Conservation (phyloP, 2,113 vertebrate species). For the Rissa tridactyla region DNA sequence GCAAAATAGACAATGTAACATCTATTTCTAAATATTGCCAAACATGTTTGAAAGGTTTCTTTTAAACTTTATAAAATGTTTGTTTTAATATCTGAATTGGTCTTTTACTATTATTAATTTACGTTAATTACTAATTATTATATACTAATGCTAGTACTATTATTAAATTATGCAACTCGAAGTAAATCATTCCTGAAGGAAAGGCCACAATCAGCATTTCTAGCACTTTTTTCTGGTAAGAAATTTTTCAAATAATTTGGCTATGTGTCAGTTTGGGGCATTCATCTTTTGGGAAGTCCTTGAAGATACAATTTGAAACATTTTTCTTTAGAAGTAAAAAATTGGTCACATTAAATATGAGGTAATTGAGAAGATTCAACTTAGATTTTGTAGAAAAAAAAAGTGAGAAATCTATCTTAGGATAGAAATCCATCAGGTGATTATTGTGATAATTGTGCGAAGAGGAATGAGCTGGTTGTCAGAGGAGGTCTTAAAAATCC, state of each 20-base stretch:
- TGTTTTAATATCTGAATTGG: not conserved
- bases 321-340: slow-evolving; percentile 15
- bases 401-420: not conserved
- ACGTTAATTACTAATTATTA: not conserved
- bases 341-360: not conserved
- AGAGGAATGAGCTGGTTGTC: not conserved
- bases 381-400: not conserved
- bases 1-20: not conserved
- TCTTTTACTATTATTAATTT: not conserved
- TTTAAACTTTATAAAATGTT: not conserved
- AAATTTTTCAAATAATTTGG: not conserved
- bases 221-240: not conserved
- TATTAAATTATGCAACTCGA: not conserved
- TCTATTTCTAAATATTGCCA: not conserved
- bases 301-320: not conserved
- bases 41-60: not conserved
- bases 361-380: not conserved
- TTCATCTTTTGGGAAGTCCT: not conserved
- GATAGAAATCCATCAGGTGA: no score
- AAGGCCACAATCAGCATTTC: slow-evolving; percentile 13
- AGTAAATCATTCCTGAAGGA: not conserved
- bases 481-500: not conserved
- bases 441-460: not conserved
- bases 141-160: not conserved
- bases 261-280: not conserved